Base-by-base conservation (phyloP, 2,888 invertebrate genomes). In the Resseliella maxima region DNA sequence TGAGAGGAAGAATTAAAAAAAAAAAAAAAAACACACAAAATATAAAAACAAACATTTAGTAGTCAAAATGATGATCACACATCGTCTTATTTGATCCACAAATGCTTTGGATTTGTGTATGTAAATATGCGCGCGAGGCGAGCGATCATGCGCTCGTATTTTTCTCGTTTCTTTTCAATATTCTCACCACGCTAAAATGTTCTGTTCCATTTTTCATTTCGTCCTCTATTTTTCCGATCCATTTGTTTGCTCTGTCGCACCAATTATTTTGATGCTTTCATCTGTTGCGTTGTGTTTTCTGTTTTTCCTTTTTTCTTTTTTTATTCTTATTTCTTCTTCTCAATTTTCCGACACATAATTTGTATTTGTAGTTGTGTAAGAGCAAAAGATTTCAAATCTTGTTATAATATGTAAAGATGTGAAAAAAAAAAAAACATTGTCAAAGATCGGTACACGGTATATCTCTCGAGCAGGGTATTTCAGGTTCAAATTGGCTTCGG, bases 201-300 rank as follows among this genome's bases (percentile, higher is more conserved):
- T 72, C 35, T 35, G 72, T 72, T 72, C 72, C 72, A 72, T 72
- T 72, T 72, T 35, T 72, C 72, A 31, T 31, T 31, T 72, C 18
- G 3, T 72, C 72, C 72, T 27, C 27, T 27, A 24, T 72, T 72
- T 31, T 2, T 15, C 24, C 12, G 0, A 10, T 10, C 24, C 59
- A 24, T 59, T 59, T 24, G 59, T 24, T 24, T 6, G 24, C 10
- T 59, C 24, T 1, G 5, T 24, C n/a, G n/a, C n/a, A n/a, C n/a
- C n/a, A n/a, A n/a, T n/a, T 24, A 3, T 59, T 3, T 24, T n/a
- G n/a, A 3, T 24, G 59, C 46, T 50, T 50, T 50, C 46, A 59
- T 24, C 59, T 24, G n/a, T n/a, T n/a, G n/a, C n/a, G n/a, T n/a
- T 50, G 12, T 50, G 50, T 50, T 6, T 50, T 12, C 50, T 50